Conservation (phyloP, 2,113 vertebrate genomes). For the Rhadina sibilatrix region DNA sequence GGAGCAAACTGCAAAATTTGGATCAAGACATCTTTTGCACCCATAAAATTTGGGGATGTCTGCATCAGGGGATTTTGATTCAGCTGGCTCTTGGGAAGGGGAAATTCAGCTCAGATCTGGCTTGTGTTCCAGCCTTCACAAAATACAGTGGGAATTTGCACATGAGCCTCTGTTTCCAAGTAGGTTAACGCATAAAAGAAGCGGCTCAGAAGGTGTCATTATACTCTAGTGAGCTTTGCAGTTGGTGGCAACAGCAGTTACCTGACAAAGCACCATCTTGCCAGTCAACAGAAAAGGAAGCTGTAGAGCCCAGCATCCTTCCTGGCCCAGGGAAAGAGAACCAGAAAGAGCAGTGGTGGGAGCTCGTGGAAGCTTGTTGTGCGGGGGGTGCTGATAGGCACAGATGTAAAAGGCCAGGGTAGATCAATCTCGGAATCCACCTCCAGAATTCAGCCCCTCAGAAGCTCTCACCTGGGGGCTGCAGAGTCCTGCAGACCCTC, state of each 20-base stretch:
- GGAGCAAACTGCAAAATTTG: slow-evolving; percentile 66
- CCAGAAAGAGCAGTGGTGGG: background rate
- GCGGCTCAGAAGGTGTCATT: slow-evolving; percentile 47
- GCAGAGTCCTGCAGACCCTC: background rate
- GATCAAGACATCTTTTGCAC: slow-evolving; percentile 61
- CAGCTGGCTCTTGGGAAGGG: slow-evolving; percentile 54
- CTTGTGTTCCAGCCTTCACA: slow-evolving; percentile 41
- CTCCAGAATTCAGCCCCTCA: background rate
- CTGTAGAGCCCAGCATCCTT: slow-evolving; percentile 18
- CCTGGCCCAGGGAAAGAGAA: background rate
- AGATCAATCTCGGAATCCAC: background rate
- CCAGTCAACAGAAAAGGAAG: slow-evolving; percentile 56
- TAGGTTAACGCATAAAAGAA: slow-evolving; percentile 62
- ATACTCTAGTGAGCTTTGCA: slow-evolving; percentile 39
- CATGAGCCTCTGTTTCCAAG: slow-evolving; percentile 66
- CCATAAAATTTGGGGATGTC: slow-evolving; percentile 66
- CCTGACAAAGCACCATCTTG: slow-evolving; percentile 63
- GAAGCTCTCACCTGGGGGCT: background rate
- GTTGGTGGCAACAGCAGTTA: slow-evolving; percentile 63
- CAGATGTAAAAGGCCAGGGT: background rate
- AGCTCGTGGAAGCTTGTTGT: background rate
- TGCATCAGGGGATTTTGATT: slow-evolving; percentile 62
- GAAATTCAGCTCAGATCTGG: slow-evolving; percentile 57
- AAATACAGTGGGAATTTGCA: slow-evolving; percentile 61
- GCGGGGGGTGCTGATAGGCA: background rate